Conservation (phyloP, 2,888 invertebrate species). For the Macrophya alboannulata region DNA sequence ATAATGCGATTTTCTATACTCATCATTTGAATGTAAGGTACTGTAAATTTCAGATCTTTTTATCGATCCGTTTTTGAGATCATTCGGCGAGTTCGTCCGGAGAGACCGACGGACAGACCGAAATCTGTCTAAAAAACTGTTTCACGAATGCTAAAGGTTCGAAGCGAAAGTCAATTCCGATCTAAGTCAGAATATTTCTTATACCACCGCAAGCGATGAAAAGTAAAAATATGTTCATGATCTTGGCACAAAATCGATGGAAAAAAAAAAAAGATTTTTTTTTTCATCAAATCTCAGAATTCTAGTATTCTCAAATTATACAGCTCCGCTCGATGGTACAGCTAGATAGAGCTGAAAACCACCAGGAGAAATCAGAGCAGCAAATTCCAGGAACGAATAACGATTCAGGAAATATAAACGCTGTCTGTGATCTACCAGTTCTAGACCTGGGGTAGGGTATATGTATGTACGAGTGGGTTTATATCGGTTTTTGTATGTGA, state of each 20-base stretch:
- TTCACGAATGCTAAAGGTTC: no score
- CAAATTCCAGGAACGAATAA: conserved; percentile 22
- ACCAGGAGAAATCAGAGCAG: not conserved
- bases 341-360: not conserved
- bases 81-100: no score
- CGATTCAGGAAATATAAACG: conserved; percentile 39
- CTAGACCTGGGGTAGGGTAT: not conserved
- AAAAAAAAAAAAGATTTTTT: no score
- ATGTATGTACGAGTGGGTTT: not conserved
- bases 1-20: no score
- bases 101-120: no score
- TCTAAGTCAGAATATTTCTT: no score
- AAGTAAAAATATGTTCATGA: not conserved
- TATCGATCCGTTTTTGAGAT: no score
- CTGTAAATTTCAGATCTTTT: no score
- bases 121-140: no score
- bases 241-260: not conserved
- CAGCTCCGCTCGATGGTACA: not conserved
- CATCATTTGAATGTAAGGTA: no score
- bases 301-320: not conserved
- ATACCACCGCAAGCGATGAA: no score
- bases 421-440: not conserved
- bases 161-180: no score
- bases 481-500: not conserved
- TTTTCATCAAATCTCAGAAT: not conserved